Conservation (phyloP, 2,113 vertebrate species). For the Charadrius vociferus region DNA sequence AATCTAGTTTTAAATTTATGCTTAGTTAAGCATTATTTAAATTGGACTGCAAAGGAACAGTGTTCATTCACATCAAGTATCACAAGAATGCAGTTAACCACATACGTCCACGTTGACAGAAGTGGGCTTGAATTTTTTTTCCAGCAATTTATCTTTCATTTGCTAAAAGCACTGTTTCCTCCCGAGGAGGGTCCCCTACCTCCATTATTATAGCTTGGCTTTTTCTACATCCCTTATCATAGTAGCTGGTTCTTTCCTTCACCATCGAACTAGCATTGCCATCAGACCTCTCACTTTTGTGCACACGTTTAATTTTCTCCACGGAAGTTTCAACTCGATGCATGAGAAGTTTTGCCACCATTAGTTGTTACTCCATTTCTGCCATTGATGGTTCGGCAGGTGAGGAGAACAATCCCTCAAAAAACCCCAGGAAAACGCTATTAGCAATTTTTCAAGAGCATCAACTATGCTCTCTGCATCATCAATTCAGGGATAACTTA, state of each 20-base stretch:
- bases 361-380: neutral
- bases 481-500: neutral
- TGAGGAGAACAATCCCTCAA: neutral
- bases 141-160: neutral
- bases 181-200: neutral
- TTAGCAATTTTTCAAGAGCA: neutral
- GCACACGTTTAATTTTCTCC: neutral
- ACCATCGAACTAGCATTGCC: neutral
- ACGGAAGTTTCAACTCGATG: neutral
- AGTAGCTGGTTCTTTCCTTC: neutral
- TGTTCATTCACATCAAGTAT: neutral
- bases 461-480: neutral
- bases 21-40: conserved; percentile 19
- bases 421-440: neutral
- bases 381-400: neutral
- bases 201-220: neutral
- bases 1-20: neutral
- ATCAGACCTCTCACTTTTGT: neutral
- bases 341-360: neutral
- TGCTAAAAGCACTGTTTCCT: neutral
- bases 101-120: neutral
- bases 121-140: neutral
- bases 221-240: neutral
- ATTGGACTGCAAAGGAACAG: neutral
- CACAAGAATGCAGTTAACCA: neutral